Conservation (phyloP, 1,140 invertebrate genomes). For the Drosophila repletoides region DNA sequence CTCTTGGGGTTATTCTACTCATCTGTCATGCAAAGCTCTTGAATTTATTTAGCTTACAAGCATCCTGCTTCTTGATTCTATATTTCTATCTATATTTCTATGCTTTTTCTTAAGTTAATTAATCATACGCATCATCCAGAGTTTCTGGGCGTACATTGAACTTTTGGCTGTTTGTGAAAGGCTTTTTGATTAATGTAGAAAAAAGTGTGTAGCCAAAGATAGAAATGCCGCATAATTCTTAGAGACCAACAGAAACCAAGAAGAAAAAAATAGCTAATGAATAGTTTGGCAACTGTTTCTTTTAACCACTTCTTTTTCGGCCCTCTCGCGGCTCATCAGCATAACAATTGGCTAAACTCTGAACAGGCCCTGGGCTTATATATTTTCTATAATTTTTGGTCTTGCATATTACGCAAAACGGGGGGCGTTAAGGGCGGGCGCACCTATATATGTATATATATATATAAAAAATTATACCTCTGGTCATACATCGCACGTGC, state of each 20-base stretch:
- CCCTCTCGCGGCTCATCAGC: conserved; percentile 61
- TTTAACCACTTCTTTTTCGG: neutral
- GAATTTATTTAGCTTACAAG: conserved; percentile 43
- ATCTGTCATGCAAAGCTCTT: conserved; percentile 65
- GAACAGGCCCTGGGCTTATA: too few species aligned
- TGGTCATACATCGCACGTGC: conserved; percentile 24
- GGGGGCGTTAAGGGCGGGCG: conserved; percentile 22
- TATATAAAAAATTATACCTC: too few species aligned
- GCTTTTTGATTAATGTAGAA: conserved; percentile 51
- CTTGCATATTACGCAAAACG: conserved; percentile 58
- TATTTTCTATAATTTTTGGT: conserved; percentile 28
- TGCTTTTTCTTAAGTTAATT: conserved; percentile 38
- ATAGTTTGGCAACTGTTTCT: conserved; percentile 11
- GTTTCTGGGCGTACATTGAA: conserved; percentile 56
- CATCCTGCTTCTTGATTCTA: conserved; percentile 49
- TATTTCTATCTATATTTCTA: neutral
- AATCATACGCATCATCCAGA: conserved; percentile 44
- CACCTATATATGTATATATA: too few species aligned
- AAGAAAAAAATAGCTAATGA: too few species aligned
- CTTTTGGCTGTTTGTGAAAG: conserved; percentile 42
- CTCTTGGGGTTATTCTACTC: neutral
- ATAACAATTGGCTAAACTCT: conserved; percentile 48
- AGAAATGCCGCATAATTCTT: conserved; percentile 34
- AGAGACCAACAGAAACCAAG: too few species aligned
- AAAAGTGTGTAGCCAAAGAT: conserved; percentile 43